These are phyloP conservation scores for Bellardia pandia DNA, from an alignment of 2,888 invertebrate genomes.

Conservation along the genomic window DNA sequence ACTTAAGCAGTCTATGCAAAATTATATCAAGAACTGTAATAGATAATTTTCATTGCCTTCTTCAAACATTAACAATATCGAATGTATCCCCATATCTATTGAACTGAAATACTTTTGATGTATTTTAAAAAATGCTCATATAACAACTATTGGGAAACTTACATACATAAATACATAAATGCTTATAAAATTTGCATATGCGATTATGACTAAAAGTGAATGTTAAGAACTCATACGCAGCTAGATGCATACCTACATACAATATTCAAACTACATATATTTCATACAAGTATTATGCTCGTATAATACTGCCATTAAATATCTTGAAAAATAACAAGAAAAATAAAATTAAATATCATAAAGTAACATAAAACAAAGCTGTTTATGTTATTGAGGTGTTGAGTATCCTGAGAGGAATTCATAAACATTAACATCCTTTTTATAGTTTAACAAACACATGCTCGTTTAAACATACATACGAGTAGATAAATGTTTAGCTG, in stretches of 20 bases:
- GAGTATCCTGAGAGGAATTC: constrained; percentile 16
- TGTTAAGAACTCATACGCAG: too few species aligned
- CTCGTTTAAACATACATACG: neutral
- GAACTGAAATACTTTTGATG: too few species aligned
- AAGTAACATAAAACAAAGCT: constrained; percentile 24
- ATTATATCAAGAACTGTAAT: too few species aligned
- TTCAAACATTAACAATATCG: too few species aligned
- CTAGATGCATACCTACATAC: neutral
- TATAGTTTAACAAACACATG: constrained; percentile 7
- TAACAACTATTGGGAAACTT: neutral
- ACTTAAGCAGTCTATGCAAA: too few species aligned
- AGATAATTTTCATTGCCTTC: too few species aligned
- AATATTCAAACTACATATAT: constrained; percentile 17
- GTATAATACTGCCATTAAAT: constrained; percentile 24
- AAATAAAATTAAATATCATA: constrained; percentile 22
- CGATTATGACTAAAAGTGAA: constrained; percentile 5
- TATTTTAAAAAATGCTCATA: too few species aligned
- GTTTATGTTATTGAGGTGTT: constrained; percentile 53
- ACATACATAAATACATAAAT: neutral
- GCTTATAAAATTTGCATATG: neutral
- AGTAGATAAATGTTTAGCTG: neutral
- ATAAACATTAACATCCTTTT: constrained; percentile 25
- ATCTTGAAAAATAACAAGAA: constrained; percentile 15
- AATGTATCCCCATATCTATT: too few species aligned
- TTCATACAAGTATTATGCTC: neutral